A percentile compares a stretch with the other conserved stretches of the same genome.
Evolutionary conservation across 2,888 invertebrate genomes (phyloP).

Genomic region (Oasisia sp.): DNA sequence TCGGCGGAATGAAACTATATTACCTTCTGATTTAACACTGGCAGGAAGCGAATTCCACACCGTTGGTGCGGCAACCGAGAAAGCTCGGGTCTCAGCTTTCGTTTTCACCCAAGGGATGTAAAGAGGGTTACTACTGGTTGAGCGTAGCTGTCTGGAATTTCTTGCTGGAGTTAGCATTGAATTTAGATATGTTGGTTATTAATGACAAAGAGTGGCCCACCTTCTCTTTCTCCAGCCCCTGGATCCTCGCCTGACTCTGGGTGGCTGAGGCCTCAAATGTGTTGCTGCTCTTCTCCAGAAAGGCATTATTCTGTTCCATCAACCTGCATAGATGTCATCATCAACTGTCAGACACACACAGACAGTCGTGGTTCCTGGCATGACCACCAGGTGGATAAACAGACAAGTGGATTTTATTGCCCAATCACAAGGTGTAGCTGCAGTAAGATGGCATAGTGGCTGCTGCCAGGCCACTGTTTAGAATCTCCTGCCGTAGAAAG

Average conservation of each 20-base stretch:
- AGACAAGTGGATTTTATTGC: not conserved
- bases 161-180: no score
- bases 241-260: constrained; percentile 57
- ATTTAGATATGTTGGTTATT: no score
- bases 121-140: no score
- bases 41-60: no score
- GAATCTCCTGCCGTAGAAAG: not conserved
- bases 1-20: no score
- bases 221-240: constrained; percentile 63
- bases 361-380: not conserved
- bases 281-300: constrained; percentile 63
- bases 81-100: no score
- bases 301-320: constrained; percentile 62
- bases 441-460: not conserved
- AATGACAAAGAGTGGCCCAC: constrained; percentile 40
- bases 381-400: not conserved
- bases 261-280: constrained; percentile 56
- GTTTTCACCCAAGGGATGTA: no score
- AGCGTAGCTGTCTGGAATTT: no score
- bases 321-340: constrained; percentile 45
- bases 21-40: no score
- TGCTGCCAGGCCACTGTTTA: not conserved
- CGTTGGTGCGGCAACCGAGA: no score
- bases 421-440: no score
- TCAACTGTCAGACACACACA: not conserved